These are phyloP conservation scores for Heliopora coerulea DNA, from an alignment of 92 coral and sea anemone genomes.

Conservation along the genomic window DNA sequence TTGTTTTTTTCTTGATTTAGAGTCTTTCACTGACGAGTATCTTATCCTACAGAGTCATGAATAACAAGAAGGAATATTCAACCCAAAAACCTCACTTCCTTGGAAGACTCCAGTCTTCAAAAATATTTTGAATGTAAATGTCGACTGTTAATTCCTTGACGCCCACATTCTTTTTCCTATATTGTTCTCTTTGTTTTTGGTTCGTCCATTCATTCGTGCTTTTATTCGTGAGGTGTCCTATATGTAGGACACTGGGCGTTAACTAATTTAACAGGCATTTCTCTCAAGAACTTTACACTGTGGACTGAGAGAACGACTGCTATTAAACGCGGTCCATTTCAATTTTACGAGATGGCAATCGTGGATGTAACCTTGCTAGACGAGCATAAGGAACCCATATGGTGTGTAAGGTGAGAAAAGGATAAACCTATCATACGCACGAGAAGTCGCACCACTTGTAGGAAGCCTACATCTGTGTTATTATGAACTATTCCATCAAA, in stretches of 20 bases:
- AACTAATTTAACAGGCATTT: no score
- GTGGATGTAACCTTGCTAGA: constrained; percentile 80
- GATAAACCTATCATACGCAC: no score
- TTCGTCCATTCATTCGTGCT: no score
- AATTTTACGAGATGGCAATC: constrained; percentile 67
- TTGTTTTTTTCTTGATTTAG: constrained; percentile 37
- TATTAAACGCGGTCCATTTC: background rate
- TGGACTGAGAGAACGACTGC: background rate
- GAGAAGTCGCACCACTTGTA: no score
- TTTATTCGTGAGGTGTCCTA: no score
- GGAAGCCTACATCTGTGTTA: no score
- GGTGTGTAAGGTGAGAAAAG: constrained; percentile 89
- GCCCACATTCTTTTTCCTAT: no score
- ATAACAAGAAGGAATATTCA: constrained; percentile 68
- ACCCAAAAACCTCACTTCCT: constrained; percentile 65
- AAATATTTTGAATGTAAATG: constrained; percentile 71
- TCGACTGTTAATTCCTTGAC: no score
- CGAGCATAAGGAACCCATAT: constrained; percentile 73
- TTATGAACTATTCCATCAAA: no score
- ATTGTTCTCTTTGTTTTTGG: no score
- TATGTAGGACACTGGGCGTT: no score
- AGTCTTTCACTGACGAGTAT: constrained; percentile 38
- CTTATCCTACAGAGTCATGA: constrained; percentile 64
- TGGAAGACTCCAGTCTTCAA: constrained; percentile 95
- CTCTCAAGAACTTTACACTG: no score